Evolutionary conservation across 2,113 vertebrate genomes (phyloP).

Genomic region (Microtus pennsylvanicus): DNA sequence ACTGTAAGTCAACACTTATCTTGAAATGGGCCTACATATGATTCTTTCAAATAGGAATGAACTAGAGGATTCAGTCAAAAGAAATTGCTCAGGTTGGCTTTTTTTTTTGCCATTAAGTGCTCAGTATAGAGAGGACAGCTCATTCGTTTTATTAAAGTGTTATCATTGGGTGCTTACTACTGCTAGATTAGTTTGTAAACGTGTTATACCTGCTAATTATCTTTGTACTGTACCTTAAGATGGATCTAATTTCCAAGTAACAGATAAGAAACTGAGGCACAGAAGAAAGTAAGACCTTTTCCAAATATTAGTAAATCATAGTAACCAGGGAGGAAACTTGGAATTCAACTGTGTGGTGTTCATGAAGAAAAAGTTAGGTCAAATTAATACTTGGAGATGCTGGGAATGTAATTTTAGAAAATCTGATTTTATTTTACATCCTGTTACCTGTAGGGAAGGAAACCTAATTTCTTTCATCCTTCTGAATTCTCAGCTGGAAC

Average conservation of each 20-base stretch:
- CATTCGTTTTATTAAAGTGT: not conserved
- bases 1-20: not conserved
- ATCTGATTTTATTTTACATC: not conserved
- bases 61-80: not conserved
- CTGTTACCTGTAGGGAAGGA: not conserved
- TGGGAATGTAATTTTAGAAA: not conserved
- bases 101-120: not conserved
- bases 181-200: not conserved
- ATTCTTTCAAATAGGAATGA: not conserved
- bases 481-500: not conserved
- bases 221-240: not conserved
- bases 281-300: no score
- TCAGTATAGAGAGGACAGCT: not conserved
- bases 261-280: constrained; percentile 20
- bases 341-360: not conserved
- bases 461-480: not conserved
- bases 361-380: not conserved
- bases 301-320: not conserved
- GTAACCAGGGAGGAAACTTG: not conserved
- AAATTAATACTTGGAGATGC: not conserved
- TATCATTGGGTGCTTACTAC: not conserved
- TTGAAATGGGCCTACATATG: not conserved
- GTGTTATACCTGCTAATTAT: not conserved
- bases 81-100: not conserved
- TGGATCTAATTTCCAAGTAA: not conserved